These are phyloP conservation scores for Callipepla squamata DNA, from an alignment of 2,113 vertebrate genomes.

Conservation along the genomic window DNA sequence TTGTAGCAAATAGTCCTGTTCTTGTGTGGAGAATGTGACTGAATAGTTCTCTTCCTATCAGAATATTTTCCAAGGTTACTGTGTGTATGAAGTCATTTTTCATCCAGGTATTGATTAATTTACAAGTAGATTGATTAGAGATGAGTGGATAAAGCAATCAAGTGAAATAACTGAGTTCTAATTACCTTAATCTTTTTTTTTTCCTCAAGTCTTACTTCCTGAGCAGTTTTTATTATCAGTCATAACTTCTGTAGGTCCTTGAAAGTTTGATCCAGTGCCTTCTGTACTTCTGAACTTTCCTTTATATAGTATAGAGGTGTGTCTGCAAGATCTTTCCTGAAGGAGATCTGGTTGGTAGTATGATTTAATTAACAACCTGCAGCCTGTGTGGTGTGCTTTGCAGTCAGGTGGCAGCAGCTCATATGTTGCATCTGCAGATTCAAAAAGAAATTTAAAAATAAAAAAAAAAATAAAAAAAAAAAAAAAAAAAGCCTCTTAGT, in stretches of 20 bases:
- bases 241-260: neutral
- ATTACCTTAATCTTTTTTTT: slow-evolving; percentile 4
- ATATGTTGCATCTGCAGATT: neutral
- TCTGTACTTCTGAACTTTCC: neutral
- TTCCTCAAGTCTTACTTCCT: neutral
- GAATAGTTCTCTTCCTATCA: neutral
- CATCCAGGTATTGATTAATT: neutral
- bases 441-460: neutral
- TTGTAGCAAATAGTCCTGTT: neutral
- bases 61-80: slow-evolving; percentile 7
- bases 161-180: neutral
- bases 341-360: neutral
- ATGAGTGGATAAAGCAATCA: neutral
- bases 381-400: neutral
- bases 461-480: slow-evolving; percentile 4
- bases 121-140: neutral
- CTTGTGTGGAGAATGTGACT: neutral
- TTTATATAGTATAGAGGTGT: neutral
- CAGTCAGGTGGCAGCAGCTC: neutral
- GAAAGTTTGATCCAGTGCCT: neutral
- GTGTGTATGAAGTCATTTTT: neutral
- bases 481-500: slow-evolving; percentile 8
- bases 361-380: neutral
- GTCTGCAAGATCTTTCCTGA: neutral
- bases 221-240: neutral